A percentile compares a stretch with the other conserved stretches of the same genome.
Conservation (phyloP, 1,140 invertebrate genomes). For the Lepidotrigona ventralis region DNA sequence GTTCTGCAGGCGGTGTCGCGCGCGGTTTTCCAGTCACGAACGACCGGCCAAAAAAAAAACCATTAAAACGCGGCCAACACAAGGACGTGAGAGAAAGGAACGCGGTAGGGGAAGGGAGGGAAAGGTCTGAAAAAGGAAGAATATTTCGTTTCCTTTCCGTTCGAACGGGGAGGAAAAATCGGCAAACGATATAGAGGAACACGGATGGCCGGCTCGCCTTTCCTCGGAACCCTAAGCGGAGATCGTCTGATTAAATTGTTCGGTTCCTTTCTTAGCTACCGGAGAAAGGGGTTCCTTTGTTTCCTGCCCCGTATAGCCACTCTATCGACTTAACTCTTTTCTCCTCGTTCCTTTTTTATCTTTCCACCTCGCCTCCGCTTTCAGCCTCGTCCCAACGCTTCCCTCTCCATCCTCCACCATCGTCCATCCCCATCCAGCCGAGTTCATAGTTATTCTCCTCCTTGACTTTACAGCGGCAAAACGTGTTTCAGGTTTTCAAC, state of each 20-base stretch:
- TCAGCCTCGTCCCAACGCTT: neutral
- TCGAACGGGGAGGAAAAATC: neutral
- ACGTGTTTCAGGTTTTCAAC: constrained; percentile 44
- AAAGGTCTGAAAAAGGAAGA: neutral
- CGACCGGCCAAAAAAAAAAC: neutral
- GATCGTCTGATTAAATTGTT: constrained; percentile 51
- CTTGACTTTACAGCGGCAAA: constrained; percentile 16
- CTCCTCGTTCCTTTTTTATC: constrained; percentile 8
- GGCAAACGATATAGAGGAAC: neutral
- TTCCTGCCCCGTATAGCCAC: constrained; percentile 19
- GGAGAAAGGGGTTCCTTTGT: constrained; percentile 35
- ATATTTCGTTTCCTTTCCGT: constrained; percentile 47
- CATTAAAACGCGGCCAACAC: constrained; percentile 38
- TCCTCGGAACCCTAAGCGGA: neutral
- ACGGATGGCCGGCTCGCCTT: neutral
- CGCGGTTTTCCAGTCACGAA: constrained; percentile 59
- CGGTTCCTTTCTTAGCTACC: constrained; percentile 29
- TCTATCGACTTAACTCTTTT: constrained; percentile 31
- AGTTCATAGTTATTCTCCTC: neutral
- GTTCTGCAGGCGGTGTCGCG: constrained; percentile 10
- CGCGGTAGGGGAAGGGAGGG: neutral
- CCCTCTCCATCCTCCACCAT: too few relatives aligned
- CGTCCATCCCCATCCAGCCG: too few relatives aligned
- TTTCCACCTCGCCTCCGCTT: neutral
- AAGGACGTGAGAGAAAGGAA: constrained; percentile 12